These are phyloP conservation scores for Tyrophagus putrescentiae DNA, from an alignment of 1,140 invertebrate genomes.

Conservation along the genomic window DNA sequence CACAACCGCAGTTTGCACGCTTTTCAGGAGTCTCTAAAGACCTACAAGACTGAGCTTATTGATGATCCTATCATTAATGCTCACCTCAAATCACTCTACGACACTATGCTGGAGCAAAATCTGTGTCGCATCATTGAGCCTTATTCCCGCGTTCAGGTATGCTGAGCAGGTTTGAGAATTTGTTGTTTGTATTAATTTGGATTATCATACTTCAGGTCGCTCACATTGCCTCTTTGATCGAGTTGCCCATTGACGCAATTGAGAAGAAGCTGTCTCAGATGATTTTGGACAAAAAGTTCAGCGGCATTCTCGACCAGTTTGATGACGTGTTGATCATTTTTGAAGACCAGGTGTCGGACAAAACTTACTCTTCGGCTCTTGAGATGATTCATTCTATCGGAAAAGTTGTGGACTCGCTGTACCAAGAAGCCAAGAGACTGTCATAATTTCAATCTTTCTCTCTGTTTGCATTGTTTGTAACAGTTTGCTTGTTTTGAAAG, in stretches of 20 bases:
- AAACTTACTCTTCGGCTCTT: slow-evolving; percentile 89
- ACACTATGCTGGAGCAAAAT: slow-evolving; percentile 98
- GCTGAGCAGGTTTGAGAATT: slow-evolving; percentile 24
- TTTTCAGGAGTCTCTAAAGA: slow-evolving; percentile 60
- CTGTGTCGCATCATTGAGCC: slow-evolving; percentile 96
- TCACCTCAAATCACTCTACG: slow-evolving; percentile 89
- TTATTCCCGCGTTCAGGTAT: slow-evolving; percentile 87
- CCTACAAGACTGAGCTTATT: slow-evolving; percentile 74
- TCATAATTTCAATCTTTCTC: too few relatives aligned
- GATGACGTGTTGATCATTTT: slow-evolving; percentile 93
- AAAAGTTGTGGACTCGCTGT: slow-evolving; percentile 94
- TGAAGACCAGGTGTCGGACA: slow-evolving; percentile 80
- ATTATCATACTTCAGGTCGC: slow-evolving; percentile 20
- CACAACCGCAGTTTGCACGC: slow-evolving; percentile 90
- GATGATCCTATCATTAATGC: slow-evolving; percentile 91
- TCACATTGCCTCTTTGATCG: slow-evolving; percentile 25
- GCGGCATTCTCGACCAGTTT: slow-evolving; percentile 87
- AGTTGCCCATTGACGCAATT: slow-evolving; percentile 53
- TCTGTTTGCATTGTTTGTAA: too few relatives aligned
- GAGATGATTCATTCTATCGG: slow-evolving; percentile 97
- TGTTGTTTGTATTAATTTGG: slow-evolving; percentile 6
- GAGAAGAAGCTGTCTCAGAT: slow-evolving; percentile 99
- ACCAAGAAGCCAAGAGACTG: slow-evolving; percentile 94
- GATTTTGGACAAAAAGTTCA: slow-evolving; percentile 96
- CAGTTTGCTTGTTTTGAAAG: too few relatives aligned